Percentiles rank a stretch among this genome's conserved stretches.
Evolutionary conservation across 1,140 invertebrate species (phyloP).

Genomic region (Venturia canescens): DNA sequence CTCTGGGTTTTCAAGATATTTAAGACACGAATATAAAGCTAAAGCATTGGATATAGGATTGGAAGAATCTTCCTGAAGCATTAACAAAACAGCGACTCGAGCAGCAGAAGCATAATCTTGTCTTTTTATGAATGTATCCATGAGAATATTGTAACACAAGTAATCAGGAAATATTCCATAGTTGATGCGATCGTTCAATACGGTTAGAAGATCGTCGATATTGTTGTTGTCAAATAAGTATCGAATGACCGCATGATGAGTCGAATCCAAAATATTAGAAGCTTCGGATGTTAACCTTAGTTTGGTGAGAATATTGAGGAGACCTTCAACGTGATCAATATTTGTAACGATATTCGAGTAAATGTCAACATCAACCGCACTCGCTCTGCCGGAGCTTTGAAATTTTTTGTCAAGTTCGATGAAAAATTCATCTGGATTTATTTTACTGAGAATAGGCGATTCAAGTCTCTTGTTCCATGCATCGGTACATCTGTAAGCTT

Average conservation of each 20-base stretch:
- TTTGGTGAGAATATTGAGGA: constrained; percentile 83
- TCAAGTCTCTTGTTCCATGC: constrained; percentile 81
- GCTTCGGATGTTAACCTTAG: constrained; percentile 84
- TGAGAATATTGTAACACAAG: constrained; percentile 87
- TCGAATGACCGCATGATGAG: constrained; percentile 87
- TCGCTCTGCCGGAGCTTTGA: constrained; percentile 76
- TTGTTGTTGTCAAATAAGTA: constrained; percentile 80
- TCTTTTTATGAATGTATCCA: constrained; percentile 87
- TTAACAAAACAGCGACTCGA: constrained; percentile 86
- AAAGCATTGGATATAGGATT: constrained; percentile 85
- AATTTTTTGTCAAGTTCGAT: constrained; percentile 81
- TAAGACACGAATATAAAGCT: constrained; percentile 85
- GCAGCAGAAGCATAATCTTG: constrained; percentile 85
- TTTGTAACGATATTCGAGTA: constrained; percentile 82
- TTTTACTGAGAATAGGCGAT: constrained; percentile 80
- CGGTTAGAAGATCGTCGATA: constrained; percentile 81
- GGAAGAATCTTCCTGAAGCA: constrained; percentile 92
- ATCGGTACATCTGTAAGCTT: constrained; percentile 82
- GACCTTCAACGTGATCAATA: constrained; percentile 78
- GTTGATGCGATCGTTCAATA: constrained; percentile 89
- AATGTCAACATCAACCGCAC: constrained; percentile 86
- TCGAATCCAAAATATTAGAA: constrained; percentile 85
- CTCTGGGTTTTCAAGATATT: constrained; percentile 82
- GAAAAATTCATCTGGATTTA: constrained; percentile 81
- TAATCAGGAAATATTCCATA: constrained; percentile 94